phyloP scores from a whole-genome alignment of 2,888 invertebrate species.

The Eristalinus aeneus region DNA sequence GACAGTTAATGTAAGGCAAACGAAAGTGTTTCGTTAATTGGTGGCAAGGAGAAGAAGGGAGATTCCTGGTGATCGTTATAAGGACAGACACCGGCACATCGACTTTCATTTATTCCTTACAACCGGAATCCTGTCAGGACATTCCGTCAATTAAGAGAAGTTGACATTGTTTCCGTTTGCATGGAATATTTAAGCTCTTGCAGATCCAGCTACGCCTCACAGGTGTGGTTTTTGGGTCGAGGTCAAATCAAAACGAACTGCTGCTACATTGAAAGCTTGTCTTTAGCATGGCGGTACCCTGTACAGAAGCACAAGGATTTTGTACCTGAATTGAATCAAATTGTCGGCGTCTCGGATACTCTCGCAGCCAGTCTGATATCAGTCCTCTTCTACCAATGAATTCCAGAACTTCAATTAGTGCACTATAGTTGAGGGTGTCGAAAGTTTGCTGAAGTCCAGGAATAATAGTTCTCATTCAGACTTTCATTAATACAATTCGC shows the following conservation, averaged over 20 bases:
- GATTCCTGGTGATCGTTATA: not conserved
- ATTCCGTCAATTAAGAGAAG: slow-evolving; percentile 31
- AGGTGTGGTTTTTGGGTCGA: not conserved
- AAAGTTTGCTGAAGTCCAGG: too few relatives aligned
- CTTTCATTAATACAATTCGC: too few relatives aligned
- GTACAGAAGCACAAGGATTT: not conserved
- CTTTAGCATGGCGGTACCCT: not conserved
- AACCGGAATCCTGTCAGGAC: slow-evolving; percentile 14
- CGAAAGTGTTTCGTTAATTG: slow-evolving; percentile 8
- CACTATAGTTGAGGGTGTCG: too few relatives aligned
- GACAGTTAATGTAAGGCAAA: slow-evolving; percentile 8
- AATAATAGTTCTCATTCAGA: too few relatives aligned
- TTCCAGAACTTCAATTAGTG: too few relatives aligned
- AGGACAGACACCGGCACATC: slow-evolving; percentile 31
- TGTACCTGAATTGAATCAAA: not conserved
- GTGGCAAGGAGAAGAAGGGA: not conserved
- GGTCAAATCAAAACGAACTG: not conserved
- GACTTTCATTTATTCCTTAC: slow-evolving; percentile 38
- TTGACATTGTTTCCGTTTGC: slow-evolving; percentile 28
- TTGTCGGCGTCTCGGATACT: too few relatives aligned
- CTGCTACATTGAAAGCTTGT: not conserved
- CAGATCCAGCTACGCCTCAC: not conserved
- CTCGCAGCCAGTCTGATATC: too few relatives aligned
- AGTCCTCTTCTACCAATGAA: too few relatives aligned
- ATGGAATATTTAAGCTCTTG: not conserved